Base-by-base conservation (phyloP, 2,113 vertebrate genomes). In the Poeciliopsis prolifica region DNA sequence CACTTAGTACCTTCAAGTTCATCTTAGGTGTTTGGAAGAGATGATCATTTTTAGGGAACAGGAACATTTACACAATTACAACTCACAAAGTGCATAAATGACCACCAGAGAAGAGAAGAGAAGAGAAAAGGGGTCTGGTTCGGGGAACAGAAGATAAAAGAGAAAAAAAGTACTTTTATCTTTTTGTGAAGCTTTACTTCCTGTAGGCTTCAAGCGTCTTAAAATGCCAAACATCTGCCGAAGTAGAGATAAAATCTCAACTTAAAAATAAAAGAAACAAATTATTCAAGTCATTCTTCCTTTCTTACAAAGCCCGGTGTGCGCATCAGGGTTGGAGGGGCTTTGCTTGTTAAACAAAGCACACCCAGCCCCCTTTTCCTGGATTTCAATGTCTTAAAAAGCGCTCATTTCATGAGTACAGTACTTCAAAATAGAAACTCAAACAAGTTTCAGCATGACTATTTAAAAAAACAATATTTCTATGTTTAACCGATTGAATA, bases 351-450 rank as follows among this genome's bases (percentile, higher is more conserved):
- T 84, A 61, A 84, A 82, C 86, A 81, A 83, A 80, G 87, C 77
- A 77, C 83, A 83, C 85, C 83, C 86, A 40, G 42, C 65, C 82
- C 78, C 68, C 79, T 86, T 88, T 90, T 90, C 89, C 86, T 87
- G 88, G 91, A 89, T 91, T 89, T 91, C 90, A 92, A 89, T 92
- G 91, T 88, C 87, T 81, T 90, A 87, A 87, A 87, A 92, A 92
- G 88, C 89, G 91, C 93, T 93, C 93, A 95, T 93, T 94, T 93
- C 77, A 94, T 93, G 93, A 95, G 93, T 92, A 94, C 93, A 95
- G 93, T 94, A 94, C 91, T 93, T 93, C 89, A 87, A 89, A 89
- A 91, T 82, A 84, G 88, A 91, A 92, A 90, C 85, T 90, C 73
- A 81, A 89, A 78, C 68, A 87, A 84, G 85, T 91, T 88, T 90